Evolutionary conservation across 2,113 vertebrate genomes (phyloP), one percentile per base, ranked within the genome.

Genomic region (Aix galericulata): DNA sequence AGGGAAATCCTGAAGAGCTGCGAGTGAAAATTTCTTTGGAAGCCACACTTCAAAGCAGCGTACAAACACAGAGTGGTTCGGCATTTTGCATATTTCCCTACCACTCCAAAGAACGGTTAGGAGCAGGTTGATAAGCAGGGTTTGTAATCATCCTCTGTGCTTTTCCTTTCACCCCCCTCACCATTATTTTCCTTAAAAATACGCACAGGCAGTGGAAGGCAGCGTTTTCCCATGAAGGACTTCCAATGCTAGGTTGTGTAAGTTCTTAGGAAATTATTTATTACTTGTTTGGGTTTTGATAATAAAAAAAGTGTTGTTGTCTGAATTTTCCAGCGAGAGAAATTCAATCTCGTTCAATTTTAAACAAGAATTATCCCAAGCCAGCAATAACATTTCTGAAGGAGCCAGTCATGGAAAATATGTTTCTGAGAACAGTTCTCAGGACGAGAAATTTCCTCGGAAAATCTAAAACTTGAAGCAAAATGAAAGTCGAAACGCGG

Each of bases 311-410:
- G 46, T 48, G 73, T 6, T 29, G 60, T 82, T 40, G 90, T 71
- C 91, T 92, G 94, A 88, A 75, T 94, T 93, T 97, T 94, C 89
- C 85, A 95, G 66, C 38, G n/a, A 76, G 40, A 95, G 76, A 90
- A 93, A 94, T 36, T 68, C 86, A 68, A 94, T 76, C 56, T 81
- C 78, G 36, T 36, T 64, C 60, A 64, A 42, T 79, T 23, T 72
- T 92, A 73, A 90, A 68, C 36, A 79, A 95, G 52, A 92, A 91
- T 82, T 92, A 89, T 90, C 67, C 60, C 76, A 88, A 42, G 80
- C 96, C 93, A 95, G 92, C 44, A 94, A 95, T 82, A 96, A 96
- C 90, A 96, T 94, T 96, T 92, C 66, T 91, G 88, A 95, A 88
- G 40, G 29, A 92, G 81, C 22, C 53, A 58, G 88, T 94, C 85